Percentiles rank a stretch among this genome's conserved stretches.
Conservation (phyloP, 2,797 vertebrate species). For the Chelon auratus region DNA sequence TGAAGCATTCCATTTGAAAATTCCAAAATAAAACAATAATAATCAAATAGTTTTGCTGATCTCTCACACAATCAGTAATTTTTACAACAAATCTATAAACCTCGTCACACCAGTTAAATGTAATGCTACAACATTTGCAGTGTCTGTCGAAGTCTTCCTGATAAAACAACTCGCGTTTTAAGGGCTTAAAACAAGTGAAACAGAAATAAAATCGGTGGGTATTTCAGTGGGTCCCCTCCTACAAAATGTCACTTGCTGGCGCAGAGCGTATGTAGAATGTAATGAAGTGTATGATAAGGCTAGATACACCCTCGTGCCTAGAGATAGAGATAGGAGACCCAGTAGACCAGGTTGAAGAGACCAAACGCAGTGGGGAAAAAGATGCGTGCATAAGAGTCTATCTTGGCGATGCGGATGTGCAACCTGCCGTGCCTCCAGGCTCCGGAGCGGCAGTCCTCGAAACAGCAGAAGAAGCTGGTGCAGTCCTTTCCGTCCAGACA, state of each 20-base stretch:
- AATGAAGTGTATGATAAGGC: constrained; percentile 64
- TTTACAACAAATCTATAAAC: constrained; percentile 55
- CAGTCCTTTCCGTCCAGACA: constrained; percentile 99
- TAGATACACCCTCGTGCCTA: constrained; percentile 73
- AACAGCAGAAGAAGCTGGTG: constrained; percentile 99
- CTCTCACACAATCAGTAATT: constrained; percentile 54
- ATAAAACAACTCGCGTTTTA: constrained; percentile 52
- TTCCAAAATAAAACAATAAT: constrained; percentile 32
- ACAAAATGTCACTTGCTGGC: constrained; percentile 71
- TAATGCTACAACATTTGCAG: constrained; percentile 87
- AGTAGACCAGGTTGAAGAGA: constrained; percentile 98
- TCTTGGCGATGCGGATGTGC: constrained; percentile 97
- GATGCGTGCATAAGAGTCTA: constrained; percentile 99
- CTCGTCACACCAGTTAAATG: constrained; percentile 67
- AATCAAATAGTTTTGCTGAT: constrained; percentile 25
- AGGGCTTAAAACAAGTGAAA: constrained; percentile 53
- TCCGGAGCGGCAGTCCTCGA: constrained; percentile 97
- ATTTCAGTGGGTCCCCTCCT: constrained; percentile 69
- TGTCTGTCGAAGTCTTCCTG: constrained; percentile 59
- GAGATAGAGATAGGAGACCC: constrained; percentile 99
- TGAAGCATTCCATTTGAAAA: constrained; percentile 10
- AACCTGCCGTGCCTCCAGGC: constrained; percentile 97
- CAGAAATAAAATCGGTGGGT: constrained; percentile 55
- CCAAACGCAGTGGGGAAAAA: constrained; percentile 98
- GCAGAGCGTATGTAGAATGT: constrained; percentile 61